Conservation (phyloP, 2,888 invertebrate genomes). For the Chironomus riparius region DNA sequence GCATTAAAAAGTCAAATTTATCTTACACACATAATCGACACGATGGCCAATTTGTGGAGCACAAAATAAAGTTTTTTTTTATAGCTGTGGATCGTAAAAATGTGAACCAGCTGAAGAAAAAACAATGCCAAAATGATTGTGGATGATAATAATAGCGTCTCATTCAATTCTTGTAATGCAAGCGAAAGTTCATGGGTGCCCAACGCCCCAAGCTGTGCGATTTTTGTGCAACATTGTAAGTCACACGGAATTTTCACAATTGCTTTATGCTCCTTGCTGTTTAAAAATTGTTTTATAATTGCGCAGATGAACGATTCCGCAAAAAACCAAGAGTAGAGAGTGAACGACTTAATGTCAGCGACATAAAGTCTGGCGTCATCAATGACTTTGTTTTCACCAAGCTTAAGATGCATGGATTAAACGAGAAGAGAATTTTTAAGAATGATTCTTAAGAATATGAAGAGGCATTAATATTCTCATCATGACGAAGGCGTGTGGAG, state of each 20-base stretch:
- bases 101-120: neutral
- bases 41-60: neutral
- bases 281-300: too few species aligned
- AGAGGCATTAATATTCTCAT: neutral
- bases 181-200: neutral
- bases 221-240: neutral
- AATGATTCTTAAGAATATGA: neutral
- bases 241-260: too few species aligned
- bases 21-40: neutral
- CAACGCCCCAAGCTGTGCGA: neutral
- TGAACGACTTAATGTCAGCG: neutral
- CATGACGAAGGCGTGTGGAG: neutral
- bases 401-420: too few species aligned
- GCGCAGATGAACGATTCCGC: neutral
- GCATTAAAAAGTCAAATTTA: neutral
- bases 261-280: too few species aligned
- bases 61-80: neutral
- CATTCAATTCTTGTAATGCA: neutral
- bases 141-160: neutral
- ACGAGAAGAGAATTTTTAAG: neutral
- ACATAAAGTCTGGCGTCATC: neutral
- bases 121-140: neutral
- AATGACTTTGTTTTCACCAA: neutral
- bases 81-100: neutral
- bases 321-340: neutral